Evolutionary conservation across 2,888 invertebrate species (phyloP).

Genomic region (Neoaliturus tenellus): DNA sequence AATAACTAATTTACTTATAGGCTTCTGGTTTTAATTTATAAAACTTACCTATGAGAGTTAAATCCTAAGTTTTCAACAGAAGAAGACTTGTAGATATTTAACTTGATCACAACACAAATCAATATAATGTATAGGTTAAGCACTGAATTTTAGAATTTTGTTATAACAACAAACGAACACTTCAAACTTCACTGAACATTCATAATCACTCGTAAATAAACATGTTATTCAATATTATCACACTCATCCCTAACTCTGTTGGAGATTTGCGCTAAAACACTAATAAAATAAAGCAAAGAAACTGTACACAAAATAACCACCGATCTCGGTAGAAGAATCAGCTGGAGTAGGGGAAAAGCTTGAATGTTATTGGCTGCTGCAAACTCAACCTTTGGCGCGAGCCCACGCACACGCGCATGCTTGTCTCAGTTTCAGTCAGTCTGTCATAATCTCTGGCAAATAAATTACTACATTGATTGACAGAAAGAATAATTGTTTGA

Average conservation of each 20-base stretch:
- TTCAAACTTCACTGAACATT: not conserved
- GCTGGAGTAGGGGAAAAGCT: conserved; percentile 44
- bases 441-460: not conserved
- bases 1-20: too few species aligned
- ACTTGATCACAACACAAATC: conserved; percentile 35
- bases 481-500: too few species aligned
- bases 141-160: not conserved
- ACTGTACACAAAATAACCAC: conserved; percentile 22
- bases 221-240: too few species aligned
- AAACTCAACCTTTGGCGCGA: conserved; percentile 53
- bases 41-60: not conserved
- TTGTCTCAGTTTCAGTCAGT: not conserved
- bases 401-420: conserved; percentile 51
- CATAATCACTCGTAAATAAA: not conserved
- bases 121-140: conserved; percentile 28
- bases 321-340: conserved; percentile 6
- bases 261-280: not conserved
- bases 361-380: conserved; percentile 34
- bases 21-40: too few species aligned
- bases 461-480: too few species aligned
- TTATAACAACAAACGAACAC: not conserved
- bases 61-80: not conserved
- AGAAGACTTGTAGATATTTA: not conserved
- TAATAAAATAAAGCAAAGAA: conserved; percentile 21
- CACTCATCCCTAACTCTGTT: not conserved